Base-by-base conservation (phyloP, 2,888 invertebrate genomes). In the Smittia aterrima region DNA sequence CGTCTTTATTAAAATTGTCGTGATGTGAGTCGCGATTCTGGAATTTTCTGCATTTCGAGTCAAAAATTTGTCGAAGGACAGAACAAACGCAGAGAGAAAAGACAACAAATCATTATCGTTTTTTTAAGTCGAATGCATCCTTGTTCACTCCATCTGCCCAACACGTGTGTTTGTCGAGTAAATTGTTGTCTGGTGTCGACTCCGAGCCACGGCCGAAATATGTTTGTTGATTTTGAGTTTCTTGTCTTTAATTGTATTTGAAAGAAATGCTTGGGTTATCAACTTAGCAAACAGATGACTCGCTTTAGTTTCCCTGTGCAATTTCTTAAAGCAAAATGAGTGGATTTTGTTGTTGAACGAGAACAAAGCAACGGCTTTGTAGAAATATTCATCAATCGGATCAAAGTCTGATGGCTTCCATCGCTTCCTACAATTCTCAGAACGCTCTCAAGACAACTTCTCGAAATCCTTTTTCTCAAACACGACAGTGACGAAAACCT, bases 71-170 rank as follows among this genome's bases (percentile, higher is more conserved):
- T 58, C 47, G 47, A 9, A 47, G 47, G 64, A 25, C 20, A 9
- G n/a, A 58, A 18, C 7, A 58, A 18, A 18, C 7, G 4, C 6
- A 58, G 7, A 18, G 22, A 58, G 7, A 24, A 27, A 70, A 47
- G 47, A 27, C 53, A 41, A 16, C 22, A 58, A 58, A 70, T 67
- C 53, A 53, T 70, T 70, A 25, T 70, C 16, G 27, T 4, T 54
- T 68, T 6, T 66, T 64, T 53, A 24, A 47, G 3, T 27, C 20
- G 38, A 25, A 53, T 25, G 27, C 54, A 54, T 53, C 25, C 54
- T 32, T 58, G 58, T 38, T 3, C 16, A 62, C 40, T 72, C 72
- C 72, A 72, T 72, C 72, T 72, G 72, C 53, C 38, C 62, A 72
- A 72, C 72, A 72, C 72, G 72, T 72, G 72, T 53, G 53, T 27